A percentile compares a stretch with the other conserved stretches of the same genome.
phyloP scores from a whole-genome alignment of 1,140 invertebrate genomes.

The Andricus grossulariae region DNA sequence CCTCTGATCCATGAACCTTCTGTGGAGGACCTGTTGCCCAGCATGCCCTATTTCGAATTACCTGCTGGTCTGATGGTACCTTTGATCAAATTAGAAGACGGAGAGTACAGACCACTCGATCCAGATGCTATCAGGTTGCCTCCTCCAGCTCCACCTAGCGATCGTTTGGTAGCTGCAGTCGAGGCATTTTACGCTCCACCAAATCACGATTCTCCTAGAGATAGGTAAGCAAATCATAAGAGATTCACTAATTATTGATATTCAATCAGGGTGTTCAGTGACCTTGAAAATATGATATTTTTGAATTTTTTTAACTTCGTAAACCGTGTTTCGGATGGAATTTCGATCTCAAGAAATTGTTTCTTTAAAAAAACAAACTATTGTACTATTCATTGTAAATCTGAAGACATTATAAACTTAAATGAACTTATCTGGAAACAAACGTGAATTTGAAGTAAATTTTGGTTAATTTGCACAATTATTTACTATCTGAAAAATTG shows the following conservation, averaged over 20 bases:
- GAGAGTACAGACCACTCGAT: constrained; percentile 92
- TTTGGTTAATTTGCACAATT: too few relatives aligned
- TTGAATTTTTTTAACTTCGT: too few relatives aligned
- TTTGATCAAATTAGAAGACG: constrained; percentile 94
- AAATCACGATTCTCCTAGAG: constrained; percentile 93
- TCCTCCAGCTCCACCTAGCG: constrained; percentile 94
- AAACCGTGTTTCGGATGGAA: too few relatives aligned
- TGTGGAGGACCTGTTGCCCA: constrained; percentile 88
- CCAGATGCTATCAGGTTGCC: constrained; percentile 93
- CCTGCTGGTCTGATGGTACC: constrained; percentile 97
- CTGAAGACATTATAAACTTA: too few relatives aligned
- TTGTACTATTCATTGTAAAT: too few relatives aligned
- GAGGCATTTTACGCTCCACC: constrained; percentile 96
- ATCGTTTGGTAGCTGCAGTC: constrained; percentile 92
- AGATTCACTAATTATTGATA: constrained; percentile 3
- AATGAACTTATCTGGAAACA: too few relatives aligned
- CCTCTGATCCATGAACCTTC: constrained; percentile 72
- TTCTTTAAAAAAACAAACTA: too few relatives aligned
- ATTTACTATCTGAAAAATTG: too few relatives aligned
- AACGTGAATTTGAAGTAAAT: too few relatives aligned
- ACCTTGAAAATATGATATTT: too few relatives aligned
- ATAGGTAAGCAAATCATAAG: constrained; percentile 82
- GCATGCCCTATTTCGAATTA: constrained; percentile 96
- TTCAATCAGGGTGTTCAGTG: neutral
- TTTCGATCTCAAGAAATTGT: too few relatives aligned